Conservation (phyloP, 2,113 vertebrate species). For the Nibea coibor region DNA sequence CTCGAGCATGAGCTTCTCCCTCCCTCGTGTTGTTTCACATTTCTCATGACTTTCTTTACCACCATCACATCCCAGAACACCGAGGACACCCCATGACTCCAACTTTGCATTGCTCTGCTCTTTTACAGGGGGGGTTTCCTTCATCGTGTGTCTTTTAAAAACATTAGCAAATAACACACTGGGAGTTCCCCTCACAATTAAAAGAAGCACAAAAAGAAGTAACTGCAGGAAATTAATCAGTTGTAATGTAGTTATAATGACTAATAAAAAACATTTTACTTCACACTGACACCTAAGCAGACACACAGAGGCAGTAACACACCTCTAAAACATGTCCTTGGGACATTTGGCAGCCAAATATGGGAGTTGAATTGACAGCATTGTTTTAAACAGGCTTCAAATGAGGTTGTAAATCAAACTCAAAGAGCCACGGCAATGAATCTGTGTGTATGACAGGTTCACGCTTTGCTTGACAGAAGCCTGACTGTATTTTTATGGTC, state of each 20-base stretch:
- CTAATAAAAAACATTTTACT: neutral
- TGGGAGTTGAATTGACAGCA: conserved; percentile 3
- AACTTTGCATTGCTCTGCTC: neutral
- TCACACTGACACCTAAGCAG: neutral
- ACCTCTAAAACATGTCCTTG: neutral
- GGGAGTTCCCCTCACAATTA: neutral
- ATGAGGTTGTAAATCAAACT: conserved; percentile 17
- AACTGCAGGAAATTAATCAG: neutral
- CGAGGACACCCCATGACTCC: conserved; percentile 55
- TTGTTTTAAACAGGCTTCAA: neutral
- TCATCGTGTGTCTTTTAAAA: neutral
- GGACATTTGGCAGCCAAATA: neutral
- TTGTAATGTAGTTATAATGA: neutral
- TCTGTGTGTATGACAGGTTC: conserved; percentile 6
- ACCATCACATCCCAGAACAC: conserved; percentile 75
- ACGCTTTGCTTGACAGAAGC: conserved; percentile 38
- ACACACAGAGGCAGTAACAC: neutral
- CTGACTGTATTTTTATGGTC: conserved; percentile 36
- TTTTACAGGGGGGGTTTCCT: no score
- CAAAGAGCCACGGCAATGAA: neutral
- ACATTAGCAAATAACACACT: neutral
- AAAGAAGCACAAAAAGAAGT: neutral
- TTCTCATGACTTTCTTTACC: conserved; percentile 44
- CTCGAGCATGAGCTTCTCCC: conserved; percentile 22
- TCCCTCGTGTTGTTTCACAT: conserved; percentile 36